Conservation (phyloP, 2,113 vertebrate genomes). For the Pseudorasbora parva region DNA sequence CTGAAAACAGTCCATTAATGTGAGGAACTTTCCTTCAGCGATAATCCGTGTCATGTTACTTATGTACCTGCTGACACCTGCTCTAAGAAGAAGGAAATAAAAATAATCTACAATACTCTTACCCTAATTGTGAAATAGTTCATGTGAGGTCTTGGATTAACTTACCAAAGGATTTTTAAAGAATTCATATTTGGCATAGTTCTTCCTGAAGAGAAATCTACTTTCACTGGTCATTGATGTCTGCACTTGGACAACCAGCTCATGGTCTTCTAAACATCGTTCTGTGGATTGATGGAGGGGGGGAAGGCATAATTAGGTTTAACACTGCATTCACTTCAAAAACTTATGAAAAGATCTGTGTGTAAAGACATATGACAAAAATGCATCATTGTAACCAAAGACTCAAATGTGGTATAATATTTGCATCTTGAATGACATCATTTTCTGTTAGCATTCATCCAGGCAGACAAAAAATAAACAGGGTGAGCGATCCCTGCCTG, state of each 20-base stretch:
- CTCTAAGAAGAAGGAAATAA: background rate
- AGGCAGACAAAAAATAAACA: conserved; percentile 51
- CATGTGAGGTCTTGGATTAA: background rate
- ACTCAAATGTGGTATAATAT: conserved; percentile 21
- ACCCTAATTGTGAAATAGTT: background rate
- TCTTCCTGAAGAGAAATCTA: conserved; percentile 97
- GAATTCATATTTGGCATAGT: conserved; percentile 99
- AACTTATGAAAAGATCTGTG: background rate
- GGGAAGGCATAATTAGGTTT: conserved; percentile 4
- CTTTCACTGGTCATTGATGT: conserved; percentile 91
- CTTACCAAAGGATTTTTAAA: conserved; percentile 92
- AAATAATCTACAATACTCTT: background rate
- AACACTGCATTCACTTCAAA: background rate
- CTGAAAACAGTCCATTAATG: conserved; percentile 30
- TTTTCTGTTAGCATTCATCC: conserved; percentile 41
- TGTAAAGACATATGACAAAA: conserved; percentile 17
- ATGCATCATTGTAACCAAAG: conserved; percentile 28
- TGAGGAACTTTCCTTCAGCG: conserved; percentile 18
- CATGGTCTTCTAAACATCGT: conserved; percentile 94
- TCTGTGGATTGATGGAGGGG: conserved; percentile 72
- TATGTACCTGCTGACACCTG: conserved; percentile 2
- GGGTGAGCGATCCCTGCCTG: background rate
- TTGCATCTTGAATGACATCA: conserved; percentile 44
- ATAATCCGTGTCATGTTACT: conserved; percentile 29
- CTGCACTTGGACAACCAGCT: conserved; percentile 91